A percentile compares a stretch with the other conserved stretches of the same genome.
These are phyloP conservation scores for Macrosteles quadrilineatus DNA, from an alignment of 1,140 invertebrate species.

Conservation along the genomic window DNA sequence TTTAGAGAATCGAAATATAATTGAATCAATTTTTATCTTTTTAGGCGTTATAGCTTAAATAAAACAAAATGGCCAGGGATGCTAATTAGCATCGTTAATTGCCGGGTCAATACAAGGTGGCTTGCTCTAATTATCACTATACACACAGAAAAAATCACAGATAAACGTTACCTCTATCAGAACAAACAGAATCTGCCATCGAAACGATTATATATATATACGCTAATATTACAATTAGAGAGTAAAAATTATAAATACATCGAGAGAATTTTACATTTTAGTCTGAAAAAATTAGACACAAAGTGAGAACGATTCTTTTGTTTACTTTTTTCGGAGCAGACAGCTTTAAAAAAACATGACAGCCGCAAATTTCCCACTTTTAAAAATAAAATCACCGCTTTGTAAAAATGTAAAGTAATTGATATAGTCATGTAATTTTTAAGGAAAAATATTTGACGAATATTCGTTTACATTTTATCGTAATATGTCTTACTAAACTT, in stretches of 20 bases:
- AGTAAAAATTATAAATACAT: too few species aligned
- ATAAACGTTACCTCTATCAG: slow-evolving; percentile 13
- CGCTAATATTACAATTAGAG: too few species aligned
- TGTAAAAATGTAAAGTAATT: background rate
- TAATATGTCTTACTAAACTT: too few species aligned
- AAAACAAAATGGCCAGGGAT: background rate
- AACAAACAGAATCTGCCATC: slow-evolving; percentile 17
- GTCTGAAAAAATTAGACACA: background rate
- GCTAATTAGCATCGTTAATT: slow-evolving; percentile 17
- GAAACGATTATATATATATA: too few species aligned
- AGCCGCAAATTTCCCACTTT: slow-evolving; percentile 7
- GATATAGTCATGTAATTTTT: background rate
- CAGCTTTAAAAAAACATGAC: slow-evolving; percentile 16
- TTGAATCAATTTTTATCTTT: too few species aligned
- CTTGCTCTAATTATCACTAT: background rate
- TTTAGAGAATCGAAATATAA: too few species aligned
- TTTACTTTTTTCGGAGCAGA: slow-evolving; percentile 23
- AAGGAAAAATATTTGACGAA: background rate
- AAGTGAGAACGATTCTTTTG: slow-evolving; percentile 16
- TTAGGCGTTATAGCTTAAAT: too few species aligned
- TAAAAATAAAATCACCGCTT: background rate
- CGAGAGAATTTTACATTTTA: too few species aligned
- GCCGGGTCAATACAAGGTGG: slow-evolving; percentile 25
- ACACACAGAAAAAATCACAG: background rate
- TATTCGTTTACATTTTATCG: background rate